Evolutionary conservation across 2,888 invertebrate species (phyloP), one percentile per base, ranked within the genome.

Genomic region (Tanytarsus gracilentus): DNA sequence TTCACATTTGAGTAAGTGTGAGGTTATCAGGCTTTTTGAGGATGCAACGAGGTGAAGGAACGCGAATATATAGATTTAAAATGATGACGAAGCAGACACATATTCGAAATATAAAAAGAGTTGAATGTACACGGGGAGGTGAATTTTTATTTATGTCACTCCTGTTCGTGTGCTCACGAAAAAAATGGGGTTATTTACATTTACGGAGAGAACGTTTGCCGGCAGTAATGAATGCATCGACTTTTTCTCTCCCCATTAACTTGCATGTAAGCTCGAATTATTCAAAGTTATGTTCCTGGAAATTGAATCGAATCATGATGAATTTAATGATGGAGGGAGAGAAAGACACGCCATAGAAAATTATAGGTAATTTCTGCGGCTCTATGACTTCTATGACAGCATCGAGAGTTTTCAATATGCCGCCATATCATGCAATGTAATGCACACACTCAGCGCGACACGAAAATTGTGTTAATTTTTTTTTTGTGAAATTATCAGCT

Each of bases 11-110:
- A n/a, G n/a, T n/a, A n/a, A n/a, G n/a, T n/a, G n/a, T n/a, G n/a
- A n/a, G n/a, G n/a, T n/a, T n/a, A n/a, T n/a, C n/a, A n/a, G n/a
- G n/a, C n/a, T n/a, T n/a, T n/a, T n/a, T n/a, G n/a, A 49, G 49
- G 11, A 23, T 11, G 6, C 9, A 23, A 8, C 4, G 48, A 49
- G 49, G 49, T 49, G 49, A 49, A 49, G 26, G 49, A 49, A 49
- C 49, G 27, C 14, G 27, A 4, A n/a, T 26, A 49, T 49, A 25
- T 14, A 11, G 25, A 18, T 25, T 25, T 26, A 16, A 26, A n/a
- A 49, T 26, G 49, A 49, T 49, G 49, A 49, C 21, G 30, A 30
- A 30, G 49, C 26, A 49, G 49, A 49, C 49, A 25, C 21, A 49
- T 49, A 26, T 27, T 26, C 16, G 49, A 18, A 23, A n/a, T n/a